Conservation (phyloP, 2,888 invertebrate genomes). For the Sphaeridia pumilis region DNA sequence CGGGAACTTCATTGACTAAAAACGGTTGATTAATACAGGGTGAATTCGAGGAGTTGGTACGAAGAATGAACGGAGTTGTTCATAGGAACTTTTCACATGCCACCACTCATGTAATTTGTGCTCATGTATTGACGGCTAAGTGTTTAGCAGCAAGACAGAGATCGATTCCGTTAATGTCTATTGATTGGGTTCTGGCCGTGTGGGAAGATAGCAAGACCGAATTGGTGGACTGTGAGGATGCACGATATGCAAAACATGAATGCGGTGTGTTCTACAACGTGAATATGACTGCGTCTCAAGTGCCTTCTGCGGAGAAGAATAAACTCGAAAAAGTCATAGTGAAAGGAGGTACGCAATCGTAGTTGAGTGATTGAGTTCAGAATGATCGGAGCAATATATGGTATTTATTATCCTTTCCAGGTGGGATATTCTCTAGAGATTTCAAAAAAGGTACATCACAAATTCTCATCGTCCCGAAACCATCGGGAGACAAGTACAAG, state of each 20-base stretch:
- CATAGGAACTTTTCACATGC: constrained; percentile 16
- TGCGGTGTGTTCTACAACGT: constrained; percentile 67
- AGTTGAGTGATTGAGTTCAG: not conserved
- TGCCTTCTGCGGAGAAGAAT: constrained; percentile 51
- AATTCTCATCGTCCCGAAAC: constrained; percentile 46
- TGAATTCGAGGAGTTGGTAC: constrained; percentile 10
- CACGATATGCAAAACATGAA: constrained; percentile 50
- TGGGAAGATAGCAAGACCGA: constrained; percentile 59
- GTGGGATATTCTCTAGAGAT: constrained; percentile 48
- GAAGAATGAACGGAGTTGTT: constrained; percentile 27
- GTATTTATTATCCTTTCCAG: constrained; percentile 40
- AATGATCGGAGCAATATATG: not conserved
- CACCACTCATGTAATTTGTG: constrained; percentile 30
- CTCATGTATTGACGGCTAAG: constrained; percentile 19
- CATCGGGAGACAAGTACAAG: constrained; percentile 59
- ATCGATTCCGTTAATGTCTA: constrained; percentile 60
- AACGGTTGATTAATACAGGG: too few relatives aligned
- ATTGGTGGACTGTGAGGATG: constrained; percentile 52
- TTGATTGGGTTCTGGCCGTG: constrained; percentile 66
- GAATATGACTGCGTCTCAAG: constrained; percentile 65
- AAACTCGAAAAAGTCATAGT: constrained; percentile 55
- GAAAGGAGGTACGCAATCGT: constrained; percentile 56
- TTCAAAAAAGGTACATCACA: constrained; percentile 45
- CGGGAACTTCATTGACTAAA: not conserved
- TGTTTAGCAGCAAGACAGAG: constrained; percentile 53